phyloP scores from a whole-genome alignment of 2,797 vertebrate genomes.

The Sebastes trivittatus region DNA sequence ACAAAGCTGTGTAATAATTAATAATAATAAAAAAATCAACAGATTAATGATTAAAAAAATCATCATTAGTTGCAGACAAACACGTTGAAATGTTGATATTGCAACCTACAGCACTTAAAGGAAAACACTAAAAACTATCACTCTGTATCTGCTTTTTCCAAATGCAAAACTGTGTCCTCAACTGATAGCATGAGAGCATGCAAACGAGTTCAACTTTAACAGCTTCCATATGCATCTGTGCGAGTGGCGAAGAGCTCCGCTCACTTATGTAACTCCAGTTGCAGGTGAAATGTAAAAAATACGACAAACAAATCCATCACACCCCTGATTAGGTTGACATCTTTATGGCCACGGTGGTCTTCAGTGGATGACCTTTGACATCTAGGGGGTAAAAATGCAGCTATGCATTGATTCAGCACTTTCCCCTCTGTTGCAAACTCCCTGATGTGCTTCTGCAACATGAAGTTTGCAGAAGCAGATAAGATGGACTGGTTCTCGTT shows the following conservation, averaged over 20 bases:
- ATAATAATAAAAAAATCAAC: neutral
- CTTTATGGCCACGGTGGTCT: constrained; percentile 46
- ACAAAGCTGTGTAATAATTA: too few relatives aligned
- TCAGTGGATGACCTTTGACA: constrained; percentile 35
- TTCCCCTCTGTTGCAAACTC: neutral
- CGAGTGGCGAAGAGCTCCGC: neutral
- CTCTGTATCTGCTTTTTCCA: neutral
- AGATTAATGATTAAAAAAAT: neutral
- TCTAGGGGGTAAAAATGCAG: neutral
- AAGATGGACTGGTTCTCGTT: neutral
- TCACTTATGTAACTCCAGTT: constrained; percentile 30
- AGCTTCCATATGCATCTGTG: neutral
- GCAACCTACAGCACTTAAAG: neutral
- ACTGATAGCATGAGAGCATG: neutral
- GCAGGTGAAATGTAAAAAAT: constrained; percentile 44
- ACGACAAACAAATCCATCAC: neutral
- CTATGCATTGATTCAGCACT: neutral
- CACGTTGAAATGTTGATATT: neutral
- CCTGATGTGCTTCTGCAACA: neutral
- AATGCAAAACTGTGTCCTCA: neutral
- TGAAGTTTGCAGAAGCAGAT: neutral
- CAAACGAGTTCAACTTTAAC: neutral
- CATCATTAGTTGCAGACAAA: neutral
- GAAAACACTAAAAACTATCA: neutral
- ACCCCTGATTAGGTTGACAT: constrained; percentile 14